Base-by-base conservation (phyloP, 2,888 invertebrate species). In the Alentia gelatinosa region DNA sequence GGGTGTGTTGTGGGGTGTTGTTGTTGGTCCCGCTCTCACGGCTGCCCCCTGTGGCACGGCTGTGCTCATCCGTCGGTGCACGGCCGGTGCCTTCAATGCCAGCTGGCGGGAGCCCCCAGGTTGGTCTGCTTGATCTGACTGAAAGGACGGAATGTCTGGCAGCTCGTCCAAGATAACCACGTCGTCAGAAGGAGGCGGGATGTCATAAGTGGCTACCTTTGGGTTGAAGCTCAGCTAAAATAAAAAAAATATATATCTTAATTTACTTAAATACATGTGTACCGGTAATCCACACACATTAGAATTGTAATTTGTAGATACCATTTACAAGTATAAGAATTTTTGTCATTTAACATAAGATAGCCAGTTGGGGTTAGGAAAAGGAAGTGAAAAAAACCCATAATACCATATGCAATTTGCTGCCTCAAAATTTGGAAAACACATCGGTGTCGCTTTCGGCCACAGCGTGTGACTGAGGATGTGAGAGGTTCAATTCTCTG, bases 221-320 rank as follows among this genome's bases (percentile, higher is more conserved):
- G 83, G 83, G 39, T 40, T 83, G 83, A 83, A 83, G 40, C 83
- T 83, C 83, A 83, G 37, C 83, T 83, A 23, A 3, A 83, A 40
- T 9, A 3, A 35, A 4, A 30, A 35, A 83, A 83, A 37, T 7
- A 33, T 79, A 15, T 33, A 37, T 9, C 12, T 79, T 7, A 33
- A 7, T 12, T 33, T 79, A n/a, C n/a, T 15, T 23, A 63, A 63
- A 15, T 15, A 5, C 19, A 63, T n/a, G 15, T 63, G n/a, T 63
- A 63, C 9, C 9, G 12, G n/a, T n/a, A n/a, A n/a, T n/a, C n/a
- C n/a, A n/a, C 47, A 42, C 9, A 15, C 47, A 12, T 42, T 12
- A 42, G 7, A 12, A 42, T 15, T 42, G 47, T 7, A 42, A 15
- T 15, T 15, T 12, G 47, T 42, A 42, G 47, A n/a, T n/a, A 42